Evolutionary conservation across 2,888 invertebrate genomes (phyloP).

Genomic region (Halocaridina rubra): DNA sequence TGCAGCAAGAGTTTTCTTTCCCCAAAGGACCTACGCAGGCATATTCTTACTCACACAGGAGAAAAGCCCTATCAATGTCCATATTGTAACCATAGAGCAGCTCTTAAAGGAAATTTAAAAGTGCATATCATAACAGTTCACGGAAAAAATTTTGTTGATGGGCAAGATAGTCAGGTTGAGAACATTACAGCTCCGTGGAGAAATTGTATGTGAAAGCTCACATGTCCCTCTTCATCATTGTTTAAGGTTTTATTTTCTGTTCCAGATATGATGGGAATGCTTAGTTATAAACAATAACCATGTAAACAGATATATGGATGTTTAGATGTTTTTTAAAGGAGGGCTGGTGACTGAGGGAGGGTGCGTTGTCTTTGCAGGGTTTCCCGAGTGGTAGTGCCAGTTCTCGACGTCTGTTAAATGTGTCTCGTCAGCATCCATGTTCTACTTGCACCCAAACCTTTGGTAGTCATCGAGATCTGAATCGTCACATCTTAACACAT

Average conservation of each 20-base stretch:
- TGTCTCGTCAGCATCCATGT: slow-evolving; percentile 42
- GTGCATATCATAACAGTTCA: slow-evolving; percentile 58
- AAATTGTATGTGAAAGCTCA: too few relatives aligned
- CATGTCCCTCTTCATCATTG: too few relatives aligned
- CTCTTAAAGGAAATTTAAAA: slow-evolving; percentile 60
- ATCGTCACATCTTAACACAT: slow-evolving; percentile 61
- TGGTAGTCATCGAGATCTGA: slow-evolving; percentile 53
- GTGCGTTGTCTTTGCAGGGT: slow-evolving; percentile 58
- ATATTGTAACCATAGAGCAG: slow-evolving; percentile 56
- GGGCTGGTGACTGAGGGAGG: slow-evolving; percentile 52
- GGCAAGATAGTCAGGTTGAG: too few relatives aligned
- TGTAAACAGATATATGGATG: too few relatives aligned
- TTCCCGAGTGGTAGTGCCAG: slow-evolving; percentile 34
- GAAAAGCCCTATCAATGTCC: slow-evolving; percentile 60
- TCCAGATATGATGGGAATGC: not conserved
- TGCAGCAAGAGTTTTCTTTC: slow-evolving; percentile 61
- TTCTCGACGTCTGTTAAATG: slow-evolving; percentile 37
- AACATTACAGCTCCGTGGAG: too few relatives aligned
- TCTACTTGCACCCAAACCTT: slow-evolving; percentile 52
- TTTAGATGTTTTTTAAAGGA: too few relatives aligned
- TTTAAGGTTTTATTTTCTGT: not conserved
- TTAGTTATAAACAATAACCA: too few relatives aligned
- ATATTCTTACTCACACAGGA: slow-evolving; percentile 62
- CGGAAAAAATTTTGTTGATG: slow-evolving; percentile 34
- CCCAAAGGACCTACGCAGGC: slow-evolving; percentile 60